Base-by-base conservation (phyloP, 2,113 vertebrate species). In the Cinclus cinclus region DNA sequence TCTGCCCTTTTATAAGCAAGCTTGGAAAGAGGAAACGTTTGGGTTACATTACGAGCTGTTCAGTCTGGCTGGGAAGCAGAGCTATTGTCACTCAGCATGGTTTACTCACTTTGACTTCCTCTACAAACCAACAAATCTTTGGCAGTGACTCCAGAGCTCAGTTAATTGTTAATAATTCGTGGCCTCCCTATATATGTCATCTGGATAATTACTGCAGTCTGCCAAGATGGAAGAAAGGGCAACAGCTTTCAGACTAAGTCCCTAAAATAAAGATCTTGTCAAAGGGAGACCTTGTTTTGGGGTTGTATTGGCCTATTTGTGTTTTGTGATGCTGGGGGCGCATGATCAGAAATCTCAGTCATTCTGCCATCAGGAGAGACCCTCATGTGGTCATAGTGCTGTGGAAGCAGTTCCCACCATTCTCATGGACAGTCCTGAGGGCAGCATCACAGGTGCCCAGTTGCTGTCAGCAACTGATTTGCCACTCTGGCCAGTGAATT, bases 41-140 rank as follows among this genome's bases (percentile, higher is more conserved):
- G 80, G 94, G 93, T 93, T 96, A 93, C 90, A 39, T 83, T 96
- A 89, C 62, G 2, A 90, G 88, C 80, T 95, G 88, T 90, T 96
- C 96, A 79, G 90, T 81, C 92, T 94, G 86, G 49, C 88, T 94
- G 90, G 95, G 92, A 97, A 96, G 92, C 69, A 47, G 76, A 81
- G 69, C 94, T 90, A 96, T 97, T 96, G 94, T 97, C 95, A 87
- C 65, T 95, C 90, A 62, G 42, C 33, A 93, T 75, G 65, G 95
- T 96, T 96, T 96, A 97, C 90, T 96, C 90, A 94, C 93, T 96
- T 95, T 73, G 80, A 96, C 88, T 96, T 97, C 93, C 95, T 92
- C 76, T 71, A 89, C 18, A 4, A 89, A 97, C 79, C 65, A 90
- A 93, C 69, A 95, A 94, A 94, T 79, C 83, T 53, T 95, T 97